Percentiles rank a stretch among this genome's conserved stretches.
phyloP scores from a whole-genome alignment of 2,888 invertebrate genomes.

The Pandemis heparana region DNA sequence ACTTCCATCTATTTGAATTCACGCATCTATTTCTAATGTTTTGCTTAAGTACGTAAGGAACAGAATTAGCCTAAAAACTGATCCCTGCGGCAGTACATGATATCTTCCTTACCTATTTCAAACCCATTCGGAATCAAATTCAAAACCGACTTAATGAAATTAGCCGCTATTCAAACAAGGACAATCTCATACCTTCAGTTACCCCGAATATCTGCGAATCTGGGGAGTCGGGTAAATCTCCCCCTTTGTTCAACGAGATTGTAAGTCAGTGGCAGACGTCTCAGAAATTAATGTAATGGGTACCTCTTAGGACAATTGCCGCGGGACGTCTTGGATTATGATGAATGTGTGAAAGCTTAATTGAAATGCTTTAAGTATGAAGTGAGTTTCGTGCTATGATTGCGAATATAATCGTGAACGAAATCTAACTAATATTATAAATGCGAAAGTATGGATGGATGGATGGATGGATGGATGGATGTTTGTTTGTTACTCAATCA shows the following conservation, averaged over 20 bases:
- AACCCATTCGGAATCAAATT: conserved; percentile 34
- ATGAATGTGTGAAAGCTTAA: conserved; percentile 8
- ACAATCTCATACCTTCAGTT: conserved; percentile 27
- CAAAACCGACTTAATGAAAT: conserved; percentile 36
- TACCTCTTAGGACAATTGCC: conserved; percentile 60
- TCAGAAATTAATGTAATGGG: conserved; percentile 46
- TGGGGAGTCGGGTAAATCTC: conserved; percentile 7
- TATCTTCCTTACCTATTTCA: neutral
- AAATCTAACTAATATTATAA: neutral
- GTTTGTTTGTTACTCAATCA: too few species aligned
- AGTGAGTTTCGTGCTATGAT: neutral
- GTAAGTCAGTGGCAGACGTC: conserved; percentile 68
- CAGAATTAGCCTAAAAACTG: neutral
- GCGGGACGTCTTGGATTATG: conserved; percentile 42
- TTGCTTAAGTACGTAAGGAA: neutral
- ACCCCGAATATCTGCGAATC: conserved; percentile 11
- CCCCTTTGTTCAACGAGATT: conserved; percentile 64
- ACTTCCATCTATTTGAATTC: too few species aligned
- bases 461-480: too few species aligned
- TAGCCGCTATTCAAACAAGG: conserved; percentile 43
- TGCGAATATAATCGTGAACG: neutral
- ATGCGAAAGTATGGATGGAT: too few species aligned
- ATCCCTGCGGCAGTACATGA: neutral
- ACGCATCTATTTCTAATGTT: neutral
- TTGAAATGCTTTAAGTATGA: neutral